Evolutionary conservation across 2,797 vertebrate species (phyloP).

Genomic region (Melanotaenia parkinsoni): DNA sequence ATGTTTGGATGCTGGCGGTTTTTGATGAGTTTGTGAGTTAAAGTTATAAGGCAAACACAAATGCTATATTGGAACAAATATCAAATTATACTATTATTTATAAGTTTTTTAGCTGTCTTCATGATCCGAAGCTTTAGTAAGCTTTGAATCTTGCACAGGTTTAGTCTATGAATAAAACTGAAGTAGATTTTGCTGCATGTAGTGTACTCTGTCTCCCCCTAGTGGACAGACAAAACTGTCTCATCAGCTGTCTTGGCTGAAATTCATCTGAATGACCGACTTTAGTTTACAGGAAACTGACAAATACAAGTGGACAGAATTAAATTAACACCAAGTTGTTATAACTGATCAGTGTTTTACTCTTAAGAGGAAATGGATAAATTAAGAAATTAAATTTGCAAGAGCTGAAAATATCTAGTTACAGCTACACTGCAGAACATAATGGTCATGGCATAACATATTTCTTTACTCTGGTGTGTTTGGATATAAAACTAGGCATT

Average conservation of each 20-base stretch:
- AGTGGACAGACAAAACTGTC: constrained; percentile 53
- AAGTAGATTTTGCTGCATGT: constrained; percentile 40
- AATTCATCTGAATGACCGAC: not conserved
- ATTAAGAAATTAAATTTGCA: not conserved
- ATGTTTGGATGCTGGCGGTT: not conserved
- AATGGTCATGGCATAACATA: not conserved
- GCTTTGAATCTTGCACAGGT: not conserved
- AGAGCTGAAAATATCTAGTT: constrained; percentile 1
- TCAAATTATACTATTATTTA: not conserved
- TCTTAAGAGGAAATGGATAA: not conserved
- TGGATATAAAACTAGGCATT: constrained; percentile 26
- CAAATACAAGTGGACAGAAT: not conserved
- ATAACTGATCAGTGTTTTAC: not conserved
- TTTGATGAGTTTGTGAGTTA: not conserved
- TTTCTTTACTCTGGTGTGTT: constrained; percentile 19
- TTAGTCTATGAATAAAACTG: not conserved
- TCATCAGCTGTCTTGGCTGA: not conserved
- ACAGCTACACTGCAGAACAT: not conserved
- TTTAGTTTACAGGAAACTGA: not conserved
- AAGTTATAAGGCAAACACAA: not conserved
- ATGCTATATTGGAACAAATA: not conserved
- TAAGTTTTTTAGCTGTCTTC: not conserved
- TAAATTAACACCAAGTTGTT: not conserved
- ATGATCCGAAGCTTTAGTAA: constrained; percentile 4
- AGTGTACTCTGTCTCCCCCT: constrained; percentile 82